Conservation (phyloP, 2,888 invertebrate species). For the Eudemis profundana region DNA sequence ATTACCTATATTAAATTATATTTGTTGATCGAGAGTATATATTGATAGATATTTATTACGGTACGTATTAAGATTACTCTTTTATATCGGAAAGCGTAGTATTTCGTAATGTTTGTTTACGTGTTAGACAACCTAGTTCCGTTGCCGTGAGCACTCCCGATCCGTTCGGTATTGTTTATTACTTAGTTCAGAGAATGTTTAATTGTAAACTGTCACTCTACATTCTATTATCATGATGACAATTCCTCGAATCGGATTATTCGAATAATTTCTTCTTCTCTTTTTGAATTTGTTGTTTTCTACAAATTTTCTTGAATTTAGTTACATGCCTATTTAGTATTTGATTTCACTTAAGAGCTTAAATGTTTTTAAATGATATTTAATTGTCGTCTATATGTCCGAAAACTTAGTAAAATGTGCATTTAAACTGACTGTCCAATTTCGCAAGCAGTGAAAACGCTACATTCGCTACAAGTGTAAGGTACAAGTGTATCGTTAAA, state of each 20-base stretch:
- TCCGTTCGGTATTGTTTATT: slow-evolving; percentile 34
- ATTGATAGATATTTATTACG: slow-evolving; percentile 80
- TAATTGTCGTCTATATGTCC: slow-evolving; percentile 63
- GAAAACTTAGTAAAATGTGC: slow-evolving; percentile 67
- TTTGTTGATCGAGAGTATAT: slow-evolving; percentile 80
- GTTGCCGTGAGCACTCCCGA: slow-evolving; percentile 50
- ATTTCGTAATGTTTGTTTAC: slow-evolving; percentile 62
- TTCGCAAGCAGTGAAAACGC: slow-evolving; percentile 72
- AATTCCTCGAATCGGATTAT: slow-evolving; percentile 38
- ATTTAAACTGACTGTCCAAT: slow-evolving; percentile 65
- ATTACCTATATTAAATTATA: slow-evolving; percentile 78
- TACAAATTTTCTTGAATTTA: slow-evolving; percentile 47
- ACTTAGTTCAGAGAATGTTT: slow-evolving; percentile 25
- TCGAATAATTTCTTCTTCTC: slow-evolving; percentile 17
- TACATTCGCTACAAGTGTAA: slow-evolving; percentile 52
- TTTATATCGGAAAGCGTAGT: slow-evolving; percentile 65
- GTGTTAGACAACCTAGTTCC: slow-evolving; percentile 57
- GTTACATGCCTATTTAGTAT: slow-evolving; percentile 47
- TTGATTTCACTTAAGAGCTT: slow-evolving; percentile 51
- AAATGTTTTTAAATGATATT: slow-evolving; percentile 60
- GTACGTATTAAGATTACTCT: slow-evolving; percentile 70
- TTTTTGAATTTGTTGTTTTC: slow-evolving; percentile 27
- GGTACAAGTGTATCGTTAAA: too few relatives aligned
- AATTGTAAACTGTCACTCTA: slow-evolving; percentile 32
- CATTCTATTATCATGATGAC: slow-evolving; percentile 28